Conservation (phyloP, 1,140 invertebrate species). For the Trichonephila clavata region DNA sequence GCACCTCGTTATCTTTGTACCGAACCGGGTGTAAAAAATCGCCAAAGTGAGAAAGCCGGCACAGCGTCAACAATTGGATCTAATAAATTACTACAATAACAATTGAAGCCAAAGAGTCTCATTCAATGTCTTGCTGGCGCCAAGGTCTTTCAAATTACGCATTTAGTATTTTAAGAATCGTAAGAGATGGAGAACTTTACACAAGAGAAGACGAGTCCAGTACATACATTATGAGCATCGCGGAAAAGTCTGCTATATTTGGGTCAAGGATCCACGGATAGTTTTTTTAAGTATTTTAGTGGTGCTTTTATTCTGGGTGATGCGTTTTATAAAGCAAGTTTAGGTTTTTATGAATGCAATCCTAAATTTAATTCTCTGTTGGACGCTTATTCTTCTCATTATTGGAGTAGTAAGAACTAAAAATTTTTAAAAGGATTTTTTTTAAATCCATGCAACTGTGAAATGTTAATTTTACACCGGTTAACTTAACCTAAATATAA, state of each 20-base stretch:
- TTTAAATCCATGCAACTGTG: too few relatives aligned
- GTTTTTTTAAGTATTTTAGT: background rate
- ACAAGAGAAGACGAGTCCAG: background rate
- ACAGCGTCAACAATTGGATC: background rate
- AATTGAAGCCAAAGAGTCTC: slow-evolving; percentile 11
- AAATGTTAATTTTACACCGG: too few relatives aligned
- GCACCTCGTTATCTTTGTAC: background rate
- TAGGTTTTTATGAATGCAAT: background rate
- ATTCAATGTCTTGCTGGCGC: background rate
- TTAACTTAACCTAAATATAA: too few relatives aligned
- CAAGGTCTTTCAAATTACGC: slow-evolving; percentile 20
- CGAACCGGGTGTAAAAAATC: background rate
- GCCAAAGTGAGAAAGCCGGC: background rate
- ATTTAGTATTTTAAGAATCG: slow-evolving; percentile 23
- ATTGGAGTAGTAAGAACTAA: too few relatives aligned
- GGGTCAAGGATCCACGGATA: background rate
- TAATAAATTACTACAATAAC: slow-evolving; percentile 28
- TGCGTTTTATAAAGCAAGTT: background rate
- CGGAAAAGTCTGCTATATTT: background rate
- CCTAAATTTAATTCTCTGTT: background rate
- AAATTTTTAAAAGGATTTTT: too few relatives aligned
- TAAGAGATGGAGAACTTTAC: background rate
- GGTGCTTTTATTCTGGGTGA: background rate
- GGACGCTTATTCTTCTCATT: too few relatives aligned
- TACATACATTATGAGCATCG: background rate